phyloP scores from a whole-genome alignment of 2,113 vertebrate genomes.

The Willisornis vidua region DNA sequence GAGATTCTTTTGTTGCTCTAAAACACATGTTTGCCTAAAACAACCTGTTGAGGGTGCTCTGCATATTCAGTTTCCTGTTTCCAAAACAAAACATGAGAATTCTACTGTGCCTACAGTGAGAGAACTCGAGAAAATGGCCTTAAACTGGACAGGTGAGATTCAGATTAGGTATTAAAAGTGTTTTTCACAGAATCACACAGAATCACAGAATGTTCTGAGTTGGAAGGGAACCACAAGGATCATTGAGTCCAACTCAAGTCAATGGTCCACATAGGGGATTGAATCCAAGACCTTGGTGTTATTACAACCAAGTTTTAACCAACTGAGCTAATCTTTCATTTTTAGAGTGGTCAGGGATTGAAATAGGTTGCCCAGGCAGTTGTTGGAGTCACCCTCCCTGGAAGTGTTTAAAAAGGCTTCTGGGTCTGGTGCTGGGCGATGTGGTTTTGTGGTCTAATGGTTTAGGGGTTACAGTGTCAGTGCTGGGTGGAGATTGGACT shows the following conservation, averaged over 20 bases:
- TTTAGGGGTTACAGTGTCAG: neutral
- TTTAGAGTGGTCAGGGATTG: neutral
- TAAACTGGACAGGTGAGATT: fast-evolving
- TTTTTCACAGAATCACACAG: too few species aligned
- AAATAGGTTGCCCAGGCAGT: neutral
- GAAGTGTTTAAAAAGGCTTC: neutral
- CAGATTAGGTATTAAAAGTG: neutral
- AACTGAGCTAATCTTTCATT: neutral
- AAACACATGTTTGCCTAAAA: neutral
- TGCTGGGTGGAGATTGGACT: too few species aligned
- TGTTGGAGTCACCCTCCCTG: neutral
- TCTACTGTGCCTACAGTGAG: neutral
- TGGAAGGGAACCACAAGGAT: too few species aligned
- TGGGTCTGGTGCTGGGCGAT: neutral
- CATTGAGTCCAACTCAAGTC: too few species aligned
- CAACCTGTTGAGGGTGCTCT: fast-evolving
- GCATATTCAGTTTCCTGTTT: neutral
- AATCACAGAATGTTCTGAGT: too few species aligned
- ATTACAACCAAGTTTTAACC: too few species aligned
- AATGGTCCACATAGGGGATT: too few species aligned
- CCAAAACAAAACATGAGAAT: neutral
- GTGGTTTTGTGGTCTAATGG: fast-evolving
- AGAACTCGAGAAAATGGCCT: neutral
- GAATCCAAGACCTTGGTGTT: too few species aligned
- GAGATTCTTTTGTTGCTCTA: neutral